Base-by-base conservation (phyloP, 2,113 vertebrate genomes). In the Rhadina sibilatrix region DNA sequence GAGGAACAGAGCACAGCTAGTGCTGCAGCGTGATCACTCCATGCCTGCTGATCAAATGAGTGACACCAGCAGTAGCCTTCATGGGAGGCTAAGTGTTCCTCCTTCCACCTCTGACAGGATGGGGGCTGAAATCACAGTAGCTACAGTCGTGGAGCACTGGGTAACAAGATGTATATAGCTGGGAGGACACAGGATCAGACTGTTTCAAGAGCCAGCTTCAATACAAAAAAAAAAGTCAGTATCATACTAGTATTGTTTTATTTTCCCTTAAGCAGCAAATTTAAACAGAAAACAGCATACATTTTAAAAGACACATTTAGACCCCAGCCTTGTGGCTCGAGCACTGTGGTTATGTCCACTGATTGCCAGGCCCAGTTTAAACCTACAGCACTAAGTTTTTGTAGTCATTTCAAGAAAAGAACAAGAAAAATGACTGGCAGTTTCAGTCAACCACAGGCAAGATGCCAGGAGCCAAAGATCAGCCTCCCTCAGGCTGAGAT, bases 381-480 rank as follows among this genome's bases (percentile, higher is more conserved):
- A 88, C 37, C 64, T 92, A 93, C 90, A 97, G 75, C 96, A 96
- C 97, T 96, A 96, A 97, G 90, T 70, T 93, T 92, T 80, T 75
- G 69, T 85, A 92, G 69, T 95, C 77, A 79, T 37, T 59, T 92
- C 90, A 95, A 52, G 75, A 91, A 87, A 94, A 49, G 75, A 94
- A 79, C 42, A 96, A 94, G 86, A 95, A 94, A 97, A 97, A 97
- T 92, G 91, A 92, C 90, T 71, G 10, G 83, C 94, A 96, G 95
- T 93, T 94, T 97, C 96, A 97, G 94, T 97, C 96, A 97, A 91
- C 72, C 35, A 59, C 65, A 94, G 97, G 97, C 97, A 94, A 88
- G 69, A 88, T 46, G 97, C 97, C 98, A 98, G 91, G 78, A 98
- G 87, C 92, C 95, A 94, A 97, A 97, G 96, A 97, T 97, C 96